Conservation (phyloP, 2,888 invertebrate species). For the Doris montereyensis region DNA sequence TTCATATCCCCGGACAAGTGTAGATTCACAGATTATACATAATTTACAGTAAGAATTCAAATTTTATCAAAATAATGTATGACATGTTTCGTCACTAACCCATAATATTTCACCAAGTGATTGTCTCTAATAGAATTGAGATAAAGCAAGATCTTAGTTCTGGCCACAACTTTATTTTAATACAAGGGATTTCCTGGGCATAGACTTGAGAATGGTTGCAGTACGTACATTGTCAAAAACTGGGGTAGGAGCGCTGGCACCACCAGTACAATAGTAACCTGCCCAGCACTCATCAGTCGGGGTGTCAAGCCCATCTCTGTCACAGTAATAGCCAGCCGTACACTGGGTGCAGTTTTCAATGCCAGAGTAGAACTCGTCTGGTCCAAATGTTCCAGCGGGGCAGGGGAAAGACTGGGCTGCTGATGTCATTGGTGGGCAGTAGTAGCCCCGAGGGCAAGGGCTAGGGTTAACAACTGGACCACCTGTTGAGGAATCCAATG, state of each 20-base stretch:
- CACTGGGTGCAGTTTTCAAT: constrained; percentile 62
- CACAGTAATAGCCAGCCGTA: constrained; percentile 67
- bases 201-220: background rate
- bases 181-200: too few species aligned
- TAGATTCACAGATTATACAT: constrained; percentile 11
- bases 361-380: constrained; percentile 51
- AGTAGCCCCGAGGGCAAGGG: constrained; percentile 67
- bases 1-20: too few species aligned
- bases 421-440: constrained; percentile 66
- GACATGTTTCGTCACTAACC: too few species aligned
- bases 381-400: constrained; percentile 65
- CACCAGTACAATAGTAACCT: constrained; percentile 66
- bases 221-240: constrained; percentile 57
- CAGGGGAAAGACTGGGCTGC: constrained; percentile 62
- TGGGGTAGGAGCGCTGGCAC: constrained; percentile 55
- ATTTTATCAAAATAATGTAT: too few species aligned
- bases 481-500: constrained; percentile 54
- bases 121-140: too few species aligned
- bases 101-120: too few species aligned
- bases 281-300: constrained; percentile 66
- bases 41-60: too few species aligned
- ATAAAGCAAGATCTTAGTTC: too few species aligned
- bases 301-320: constrained; percentile 54
- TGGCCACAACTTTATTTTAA: too few species aligned
- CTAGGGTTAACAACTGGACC: constrained; percentile 61